Percentiles rank a stretch among this genome's conserved stretches.
Evolutionary conservation across 1,140 invertebrate genomes (phyloP).

Genomic region (Aphaenogaster floridana): DNA sequence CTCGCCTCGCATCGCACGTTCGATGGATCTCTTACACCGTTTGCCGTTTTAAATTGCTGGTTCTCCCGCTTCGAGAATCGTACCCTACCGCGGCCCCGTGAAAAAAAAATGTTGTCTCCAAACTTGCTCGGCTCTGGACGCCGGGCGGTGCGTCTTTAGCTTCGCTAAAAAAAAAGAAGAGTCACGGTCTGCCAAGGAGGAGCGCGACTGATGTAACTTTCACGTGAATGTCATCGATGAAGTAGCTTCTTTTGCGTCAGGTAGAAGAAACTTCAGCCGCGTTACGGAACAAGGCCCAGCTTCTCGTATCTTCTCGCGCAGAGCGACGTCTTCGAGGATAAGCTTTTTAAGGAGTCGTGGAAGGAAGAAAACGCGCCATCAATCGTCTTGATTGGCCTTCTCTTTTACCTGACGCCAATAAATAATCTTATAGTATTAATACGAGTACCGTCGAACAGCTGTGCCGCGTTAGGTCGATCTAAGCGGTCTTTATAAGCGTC

Average conservation of each 20-base stretch:
- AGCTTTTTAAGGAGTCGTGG: background rate
- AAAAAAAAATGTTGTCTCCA: constrained; percentile 64
- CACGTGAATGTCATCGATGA: background rate
- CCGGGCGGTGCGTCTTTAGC: constrained; percentile 12
- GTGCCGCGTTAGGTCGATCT: background rate
- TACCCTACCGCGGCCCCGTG: constrained; percentile 32
- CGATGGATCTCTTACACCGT: background rate
- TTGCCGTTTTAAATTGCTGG: constrained; percentile 37
- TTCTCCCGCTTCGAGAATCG: constrained; percentile 1
- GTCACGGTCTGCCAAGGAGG: background rate
- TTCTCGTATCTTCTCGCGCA: background rate
- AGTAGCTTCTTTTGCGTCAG: background rate
- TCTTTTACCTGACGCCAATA: background rate
- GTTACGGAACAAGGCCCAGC: background rate
- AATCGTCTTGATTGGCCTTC: background rate
- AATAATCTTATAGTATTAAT: background rate
- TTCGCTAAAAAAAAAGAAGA: background rate
- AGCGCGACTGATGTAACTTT: background rate
- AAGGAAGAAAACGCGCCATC: background rate
- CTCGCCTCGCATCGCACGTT: constrained; percentile 23
- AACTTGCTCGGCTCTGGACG: constrained; percentile 40
- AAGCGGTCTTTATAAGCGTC: background rate
- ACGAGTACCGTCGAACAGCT: background rate
- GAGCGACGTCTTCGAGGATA: background rate
- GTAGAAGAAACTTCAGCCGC: background rate